Evolutionary conservation across 1,140 invertebrate genomes (phyloP).

Genomic region (Mizuhopecten yessoensis): DNA sequence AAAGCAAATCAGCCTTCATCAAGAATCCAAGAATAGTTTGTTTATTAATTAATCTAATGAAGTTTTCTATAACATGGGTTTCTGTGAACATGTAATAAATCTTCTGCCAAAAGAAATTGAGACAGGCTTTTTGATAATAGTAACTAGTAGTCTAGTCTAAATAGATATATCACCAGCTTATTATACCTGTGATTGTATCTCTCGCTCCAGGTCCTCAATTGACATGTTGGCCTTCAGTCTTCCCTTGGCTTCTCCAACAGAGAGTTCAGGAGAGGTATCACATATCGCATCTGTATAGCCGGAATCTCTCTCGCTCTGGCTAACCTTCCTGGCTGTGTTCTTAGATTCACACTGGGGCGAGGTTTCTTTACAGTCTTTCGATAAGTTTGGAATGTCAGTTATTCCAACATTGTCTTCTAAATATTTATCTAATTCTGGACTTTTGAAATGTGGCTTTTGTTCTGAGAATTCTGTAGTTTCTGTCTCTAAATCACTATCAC

Average conservation of each 20-base stretch:
- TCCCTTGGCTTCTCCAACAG: not conserved
- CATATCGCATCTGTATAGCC: not conserved
- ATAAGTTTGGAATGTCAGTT: not conserved
- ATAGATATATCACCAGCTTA: too few species aligned
- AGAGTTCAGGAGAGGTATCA: not conserved
- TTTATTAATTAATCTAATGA: too few species aligned
- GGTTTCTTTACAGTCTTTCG: not conserved
- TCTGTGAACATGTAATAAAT: too few species aligned
- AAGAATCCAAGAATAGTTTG: too few species aligned
- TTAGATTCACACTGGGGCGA: not conserved
- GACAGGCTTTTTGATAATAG: too few species aligned
- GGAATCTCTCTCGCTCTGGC: not conserved
- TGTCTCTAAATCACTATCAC: slow-evolving; percentile 62
- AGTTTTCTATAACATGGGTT: too few species aligned
- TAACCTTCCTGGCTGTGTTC: not conserved
- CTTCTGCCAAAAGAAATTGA: too few species aligned
- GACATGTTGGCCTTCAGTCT: not conserved
- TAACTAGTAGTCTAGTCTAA: too few species aligned
- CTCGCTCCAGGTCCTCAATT: not conserved
- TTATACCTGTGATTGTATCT: not conserved
- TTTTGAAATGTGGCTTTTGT: slow-evolving; percentile 58
- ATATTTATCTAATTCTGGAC: slow-evolving; percentile 26
- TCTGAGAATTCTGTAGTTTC: slow-evolving; percentile 67
- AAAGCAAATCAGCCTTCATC: too few species aligned
- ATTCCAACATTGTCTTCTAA: slow-evolving; percentile 11